Conservation (phyloP, 1,140 invertebrate genomes). For the Achroia grisella region DNA sequence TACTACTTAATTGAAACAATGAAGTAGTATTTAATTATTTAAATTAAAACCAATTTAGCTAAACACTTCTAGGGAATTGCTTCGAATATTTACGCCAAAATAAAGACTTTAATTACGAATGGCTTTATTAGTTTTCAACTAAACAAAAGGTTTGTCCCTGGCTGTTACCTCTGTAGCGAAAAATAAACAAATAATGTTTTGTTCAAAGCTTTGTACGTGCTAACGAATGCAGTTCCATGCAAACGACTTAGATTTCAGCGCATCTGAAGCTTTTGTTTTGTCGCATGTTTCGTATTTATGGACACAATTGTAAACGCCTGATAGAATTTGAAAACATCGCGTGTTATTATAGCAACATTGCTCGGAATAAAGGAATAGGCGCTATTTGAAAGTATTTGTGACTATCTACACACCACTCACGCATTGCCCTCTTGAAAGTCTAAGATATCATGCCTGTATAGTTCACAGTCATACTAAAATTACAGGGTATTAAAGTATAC, state of each 20-base stretch:
- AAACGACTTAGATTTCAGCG: slow-evolving; percentile 8
- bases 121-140: slow-evolving; percentile 9
- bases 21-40: too few species aligned
- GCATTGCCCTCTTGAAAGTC: too few species aligned
- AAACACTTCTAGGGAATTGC: too few species aligned
- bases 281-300: background rate
- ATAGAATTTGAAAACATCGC: background rate
- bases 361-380: too few species aligned
- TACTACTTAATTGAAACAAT: too few species aligned
- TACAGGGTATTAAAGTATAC: too few species aligned
- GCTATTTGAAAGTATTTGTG: too few species aligned
- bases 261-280: background rate
- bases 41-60: too few species aligned
- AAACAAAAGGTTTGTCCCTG: slow-evolving; percentile 12
- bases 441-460: too few species aligned
- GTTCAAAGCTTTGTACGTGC: slow-evolving; percentile 19
- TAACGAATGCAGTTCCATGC: slow-evolving; percentile 10
- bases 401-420: too few species aligned
- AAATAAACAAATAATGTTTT: slow-evolving; percentile 21
- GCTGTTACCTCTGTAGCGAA: slow-evolving; percentile 17
- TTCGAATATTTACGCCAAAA: background rate
- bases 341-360: too few species aligned
- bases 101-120: slow-evolving; percentile 4
- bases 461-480: too few species aligned
- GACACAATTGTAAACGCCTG: slow-evolving; percentile 1